phyloP scores from a whole-genome alignment of 1,140 invertebrate species.

The Vollenhovia emeryi region DNA sequence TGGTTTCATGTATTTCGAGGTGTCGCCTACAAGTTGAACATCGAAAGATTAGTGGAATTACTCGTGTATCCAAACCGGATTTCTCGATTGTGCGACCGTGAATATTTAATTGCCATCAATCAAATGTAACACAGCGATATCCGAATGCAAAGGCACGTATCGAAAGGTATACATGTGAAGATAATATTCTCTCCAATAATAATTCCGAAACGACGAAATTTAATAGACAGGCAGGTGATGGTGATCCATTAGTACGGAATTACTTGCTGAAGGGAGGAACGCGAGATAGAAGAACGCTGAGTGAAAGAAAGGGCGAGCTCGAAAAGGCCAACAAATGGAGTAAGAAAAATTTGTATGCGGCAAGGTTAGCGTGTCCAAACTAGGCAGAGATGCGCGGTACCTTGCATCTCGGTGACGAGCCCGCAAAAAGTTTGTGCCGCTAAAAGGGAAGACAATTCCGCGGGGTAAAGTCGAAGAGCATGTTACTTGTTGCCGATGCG shows the following conservation, averaged over 20 bases:
- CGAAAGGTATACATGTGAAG: background rate
- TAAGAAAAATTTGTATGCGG: conserved; percentile 70
- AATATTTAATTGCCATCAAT: conserved; percentile 25
- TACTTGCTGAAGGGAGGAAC: background rate
- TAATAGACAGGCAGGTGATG: background rate
- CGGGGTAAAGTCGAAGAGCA: conserved; percentile 23
- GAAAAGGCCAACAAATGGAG: conserved; percentile 18
- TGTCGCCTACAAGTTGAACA: background rate
- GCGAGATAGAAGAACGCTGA: conserved; percentile 7
- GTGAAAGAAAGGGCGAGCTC: background rate
- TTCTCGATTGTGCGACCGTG: background rate
- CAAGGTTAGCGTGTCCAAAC: conserved; percentile 72
- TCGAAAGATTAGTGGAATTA: conserved; percentile 22
- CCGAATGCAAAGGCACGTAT: background rate
- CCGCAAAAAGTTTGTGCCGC: conserved; percentile 67
- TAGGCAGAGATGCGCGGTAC: conserved; percentile 71
- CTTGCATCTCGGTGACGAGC: conserved; percentile 64
- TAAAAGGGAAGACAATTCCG: conserved; percentile 57
- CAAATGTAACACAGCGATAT: background rate
- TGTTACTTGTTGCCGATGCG: background rate
- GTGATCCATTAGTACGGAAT: conserved; percentile 7
- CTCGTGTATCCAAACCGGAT: conserved; percentile 13
- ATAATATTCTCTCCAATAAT: background rate
- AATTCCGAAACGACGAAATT: background rate
- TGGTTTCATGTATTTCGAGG: background rate